phyloP scores from a whole-genome alignment of 2,888 invertebrate genomes.

The Agrenia bidenticulata region DNA sequence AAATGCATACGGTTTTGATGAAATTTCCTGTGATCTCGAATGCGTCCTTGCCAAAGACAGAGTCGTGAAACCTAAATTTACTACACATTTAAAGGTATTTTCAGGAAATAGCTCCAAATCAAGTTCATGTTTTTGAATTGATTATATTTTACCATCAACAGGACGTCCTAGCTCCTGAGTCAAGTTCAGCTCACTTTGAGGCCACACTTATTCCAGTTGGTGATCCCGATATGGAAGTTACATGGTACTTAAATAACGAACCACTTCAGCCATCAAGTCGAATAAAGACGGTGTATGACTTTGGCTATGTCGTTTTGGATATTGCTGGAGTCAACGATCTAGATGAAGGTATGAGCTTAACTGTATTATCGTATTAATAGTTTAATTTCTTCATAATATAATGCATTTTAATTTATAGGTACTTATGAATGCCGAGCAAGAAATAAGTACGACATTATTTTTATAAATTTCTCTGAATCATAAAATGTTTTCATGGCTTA shows the following conservation, averaged over 20 bases:
- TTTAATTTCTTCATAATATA: constrained; percentile 6
- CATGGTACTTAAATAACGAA: constrained; percentile 95
- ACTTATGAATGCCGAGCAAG: constrained; percentile 90
- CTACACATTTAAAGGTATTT: constrained; percentile 41
- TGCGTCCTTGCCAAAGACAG: constrained; percentile 27
- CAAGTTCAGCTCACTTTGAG: constrained; percentile 67
- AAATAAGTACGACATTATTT: constrained; percentile 65
- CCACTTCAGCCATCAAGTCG: constrained; percentile 84
- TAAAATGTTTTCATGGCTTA: too few species aligned
- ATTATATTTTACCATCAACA: not conserved
- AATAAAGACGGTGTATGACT: constrained; percentile 91
- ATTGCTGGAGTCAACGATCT: constrained; percentile 62
- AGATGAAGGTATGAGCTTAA: constrained; percentile 27
- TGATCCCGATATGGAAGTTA: constrained; percentile 89
- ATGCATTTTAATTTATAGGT: constrained; percentile 58
- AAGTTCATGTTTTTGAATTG: not conserved
- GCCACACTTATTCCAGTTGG: constrained; percentile 90
- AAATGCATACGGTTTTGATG: constrained; percentile 84
- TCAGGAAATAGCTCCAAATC: not conserved
- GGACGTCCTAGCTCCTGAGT: constrained; percentile 7
- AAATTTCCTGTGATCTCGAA: constrained; percentile 75
- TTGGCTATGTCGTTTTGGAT: constrained; percentile 91
- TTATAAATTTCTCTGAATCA: too few species aligned
- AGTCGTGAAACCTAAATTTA: constrained; percentile 46
- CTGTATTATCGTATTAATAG: not conserved